A percentile compares a stretch with the other conserved stretches of the same genome.
These are phyloP conservation scores for Gari tellinella DNA, from an alignment of 2,888 invertebrate species.

Conservation along the genomic window DNA sequence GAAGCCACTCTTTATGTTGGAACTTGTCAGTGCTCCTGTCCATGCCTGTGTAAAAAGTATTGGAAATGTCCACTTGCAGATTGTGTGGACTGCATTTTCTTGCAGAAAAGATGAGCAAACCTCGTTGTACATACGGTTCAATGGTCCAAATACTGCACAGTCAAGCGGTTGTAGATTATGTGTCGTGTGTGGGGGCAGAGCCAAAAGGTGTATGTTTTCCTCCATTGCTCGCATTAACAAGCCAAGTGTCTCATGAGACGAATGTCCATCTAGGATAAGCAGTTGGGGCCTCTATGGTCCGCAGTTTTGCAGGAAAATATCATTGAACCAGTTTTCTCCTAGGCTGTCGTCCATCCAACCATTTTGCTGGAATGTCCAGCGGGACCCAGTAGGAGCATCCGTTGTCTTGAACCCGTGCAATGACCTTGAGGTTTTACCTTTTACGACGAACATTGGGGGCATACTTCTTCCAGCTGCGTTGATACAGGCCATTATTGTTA, in stretches of 20 bases:
- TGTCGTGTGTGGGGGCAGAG: constrained; percentile 54
- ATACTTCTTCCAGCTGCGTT: constrained; percentile 27
- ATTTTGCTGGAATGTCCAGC: constrained; percentile 58
- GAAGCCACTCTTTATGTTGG: constrained; percentile 45
- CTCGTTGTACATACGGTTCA: constrained; percentile 49
- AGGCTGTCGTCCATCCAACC: constrained; percentile 66
- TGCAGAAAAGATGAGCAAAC: constrained; percentile 43
- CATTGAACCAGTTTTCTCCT: constrained; percentile 60
- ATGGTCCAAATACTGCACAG: constrained; percentile 46
- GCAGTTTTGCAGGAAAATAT: constrained; percentile 59
- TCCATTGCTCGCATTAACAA: constrained; percentile 55
- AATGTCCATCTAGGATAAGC: constrained; percentile 62
- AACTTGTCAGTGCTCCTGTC: constrained; percentile 32
- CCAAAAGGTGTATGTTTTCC: constrained; percentile 41
- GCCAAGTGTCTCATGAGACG: constrained; percentile 58
- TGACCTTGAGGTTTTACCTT: constrained; percentile 43
- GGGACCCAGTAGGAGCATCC: constrained; percentile 40
- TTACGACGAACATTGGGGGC: constrained; percentile 56
- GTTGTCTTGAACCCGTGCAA: constrained; percentile 54
- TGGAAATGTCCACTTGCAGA: constrained; percentile 48
- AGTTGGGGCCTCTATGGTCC: constrained; percentile 65
- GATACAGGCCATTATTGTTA: constrained; percentile 35
- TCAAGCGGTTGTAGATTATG: constrained; percentile 52
- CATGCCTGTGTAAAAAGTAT: constrained; percentile 31
- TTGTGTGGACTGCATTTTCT: constrained; percentile 24